Base-by-base conservation (phyloP, 2,888 invertebrate species). In the Stenodera caucasica region DNA sequence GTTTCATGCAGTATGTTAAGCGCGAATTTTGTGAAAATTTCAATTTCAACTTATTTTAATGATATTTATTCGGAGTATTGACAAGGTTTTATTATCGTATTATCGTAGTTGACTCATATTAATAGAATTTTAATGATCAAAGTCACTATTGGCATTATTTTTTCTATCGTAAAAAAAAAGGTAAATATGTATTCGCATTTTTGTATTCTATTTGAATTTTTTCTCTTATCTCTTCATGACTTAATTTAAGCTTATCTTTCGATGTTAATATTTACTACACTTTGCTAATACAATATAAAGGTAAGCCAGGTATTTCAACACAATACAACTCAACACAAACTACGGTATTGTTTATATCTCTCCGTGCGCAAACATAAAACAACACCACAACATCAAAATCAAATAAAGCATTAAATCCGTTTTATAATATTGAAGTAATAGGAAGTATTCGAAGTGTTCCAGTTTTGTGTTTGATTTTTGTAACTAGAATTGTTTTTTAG, bases 241-340 rank as follows among this genome's bases (percentile, higher is more conserved):
- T 5, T 2, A 35, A n/a, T 35, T 14, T 5, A 40, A 37, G 21
- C 18, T 21, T 40, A 40, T 40, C 40, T 40, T 18, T 40, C 8
- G 5, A 26, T 26, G 26, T 26, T 26, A 26, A 26, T 26, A 26
- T 26, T n/a, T 4, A 18, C 14, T n/a, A 40, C 18, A 40, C 7
- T 40, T 18, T 18, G 21, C 37, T 26, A 26, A 40, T 18, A 15
- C 40, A 40, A 45, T 45, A 21, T 45, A 45, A 45, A 23, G 45
- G 45, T 45, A 45, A 23, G n/a, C 18, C 45, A 23, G 23, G 45
- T 45, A 23, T 45, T 45, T 23, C 45, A n/a, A 45, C 45, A 45
- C 9, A 45, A 32, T 2, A 26, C 12, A 45, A 33, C 33, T n/a
- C n/a, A 45, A 26, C 26, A 26, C 45, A 45, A 45, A 45, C 45